Conservation (phyloP, 2,113 vertebrate genomes). For the Xyliphius kryptos region DNA sequence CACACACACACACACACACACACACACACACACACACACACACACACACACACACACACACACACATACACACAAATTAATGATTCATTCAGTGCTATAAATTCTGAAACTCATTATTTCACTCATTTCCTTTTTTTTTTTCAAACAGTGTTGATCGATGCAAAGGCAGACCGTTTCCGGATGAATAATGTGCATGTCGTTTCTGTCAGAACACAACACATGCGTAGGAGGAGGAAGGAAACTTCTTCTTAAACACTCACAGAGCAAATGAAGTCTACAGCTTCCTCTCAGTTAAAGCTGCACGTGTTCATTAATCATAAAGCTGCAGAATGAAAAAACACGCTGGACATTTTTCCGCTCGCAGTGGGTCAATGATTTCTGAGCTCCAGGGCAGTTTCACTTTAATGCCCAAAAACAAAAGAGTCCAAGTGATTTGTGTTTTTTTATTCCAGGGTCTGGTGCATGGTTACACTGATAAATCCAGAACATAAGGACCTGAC, state of each 20-base stretch:
- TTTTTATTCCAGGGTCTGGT: not conserved
- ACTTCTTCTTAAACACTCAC: conserved; percentile 7
- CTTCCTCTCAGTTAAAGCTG: not conserved
- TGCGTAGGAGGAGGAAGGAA: conserved; percentile 11
- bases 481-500: no score
- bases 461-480: no score
- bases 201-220: conserved; percentile 26
- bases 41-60: no score
- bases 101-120: not conserved
- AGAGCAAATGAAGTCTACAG: not conserved
- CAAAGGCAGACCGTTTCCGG: conserved; percentile 19
- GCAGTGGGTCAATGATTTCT: conserved; percentile 30
- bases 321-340: conserved; percentile 1
- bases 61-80: no score
- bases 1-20: no score
- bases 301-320: no score
- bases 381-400: not conserved
- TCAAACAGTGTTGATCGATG: conserved; percentile 5
- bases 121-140: no score
- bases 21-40: no score
- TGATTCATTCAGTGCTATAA: not conserved
- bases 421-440: not conserved
- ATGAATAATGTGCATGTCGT: conserved; percentile 41
- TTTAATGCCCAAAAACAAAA: conserved; percentile 12
- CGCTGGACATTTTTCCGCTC: not conserved